Conservation (phyloP, 1,140 invertebrate species). For the Drosophila ercepeae region DNA sequence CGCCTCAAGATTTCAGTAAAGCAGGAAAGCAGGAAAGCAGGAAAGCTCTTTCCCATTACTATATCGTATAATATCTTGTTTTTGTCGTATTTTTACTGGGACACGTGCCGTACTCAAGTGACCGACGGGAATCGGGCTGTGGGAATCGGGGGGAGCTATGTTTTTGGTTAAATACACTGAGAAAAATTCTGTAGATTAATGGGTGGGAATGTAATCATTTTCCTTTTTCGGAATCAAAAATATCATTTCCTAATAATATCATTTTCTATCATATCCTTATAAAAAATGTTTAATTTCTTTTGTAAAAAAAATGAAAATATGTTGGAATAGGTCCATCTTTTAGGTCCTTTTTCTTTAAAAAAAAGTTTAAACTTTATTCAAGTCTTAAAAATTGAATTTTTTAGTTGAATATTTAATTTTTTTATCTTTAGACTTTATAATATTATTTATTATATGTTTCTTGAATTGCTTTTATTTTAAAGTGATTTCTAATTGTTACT, state of each 20-base stretch:
- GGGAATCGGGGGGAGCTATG: not conserved
- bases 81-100: constrained; percentile 19
- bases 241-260: too few species aligned
- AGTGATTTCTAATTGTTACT: too few species aligned
- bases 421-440: not conserved
- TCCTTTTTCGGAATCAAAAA: too few species aligned
- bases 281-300: too few species aligned
- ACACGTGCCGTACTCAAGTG: constrained; percentile 45
- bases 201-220: not conserved
- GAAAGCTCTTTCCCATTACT: constrained; percentile 11
- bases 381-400: too few species aligned
- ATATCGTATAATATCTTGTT: too few species aligned
- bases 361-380: too few species aligned
- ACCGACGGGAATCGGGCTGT: constrained; percentile 6
- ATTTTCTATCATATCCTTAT: too few species aligned
- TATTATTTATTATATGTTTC: not conserved
- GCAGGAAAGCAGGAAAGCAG: constrained; percentile 22
- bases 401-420: not conserved
- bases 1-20: constrained; percentile 15
- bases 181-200: not conserved
- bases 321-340: too few species aligned
- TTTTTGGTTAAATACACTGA: constrained; percentile 7
- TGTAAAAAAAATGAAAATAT: too few species aligned
- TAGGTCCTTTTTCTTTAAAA: too few species aligned
- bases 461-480: too few species aligned